phyloP scores from a whole-genome alignment of 2,797 vertebrate genomes.

The Myotis planiceps region DNA sequence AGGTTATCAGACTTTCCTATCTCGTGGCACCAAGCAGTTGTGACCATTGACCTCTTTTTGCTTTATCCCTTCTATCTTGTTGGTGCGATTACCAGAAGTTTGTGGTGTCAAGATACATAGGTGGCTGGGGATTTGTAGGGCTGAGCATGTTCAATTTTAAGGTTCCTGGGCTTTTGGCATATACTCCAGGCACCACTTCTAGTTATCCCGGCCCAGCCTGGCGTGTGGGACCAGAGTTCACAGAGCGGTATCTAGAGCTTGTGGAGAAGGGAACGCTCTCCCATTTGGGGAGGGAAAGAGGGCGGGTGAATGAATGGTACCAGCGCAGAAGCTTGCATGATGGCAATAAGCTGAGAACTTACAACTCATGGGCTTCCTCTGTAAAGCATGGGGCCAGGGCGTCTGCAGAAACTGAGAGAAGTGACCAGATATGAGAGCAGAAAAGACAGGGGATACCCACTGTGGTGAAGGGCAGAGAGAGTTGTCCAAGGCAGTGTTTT shows the following conservation, averaged over 20 bases:
- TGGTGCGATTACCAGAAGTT: neutral
- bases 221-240: neutral
- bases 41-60: neutral
- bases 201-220: neutral
- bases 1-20: neutral
- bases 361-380: neutral
- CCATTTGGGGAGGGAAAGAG: neutral
- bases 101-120: neutral
- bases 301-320: neutral
- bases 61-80: neutral
- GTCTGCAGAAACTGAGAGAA: neutral
- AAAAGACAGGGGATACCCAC: neutral
- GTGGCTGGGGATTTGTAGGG: neutral
- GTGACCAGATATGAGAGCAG: neutral
- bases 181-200: neutral
- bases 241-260: neutral
- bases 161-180: neutral
- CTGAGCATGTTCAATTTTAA: neutral
- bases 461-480: neutral
- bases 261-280: neutral
- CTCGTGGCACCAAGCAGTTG: neutral
- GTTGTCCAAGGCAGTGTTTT: neutral
- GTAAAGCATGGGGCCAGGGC: neutral
- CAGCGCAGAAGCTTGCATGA: neutral
- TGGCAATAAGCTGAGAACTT: neutral